Base-by-base conservation (phyloP, 2,797 vertebrate species). In the Acanthiza pusilla region DNA sequence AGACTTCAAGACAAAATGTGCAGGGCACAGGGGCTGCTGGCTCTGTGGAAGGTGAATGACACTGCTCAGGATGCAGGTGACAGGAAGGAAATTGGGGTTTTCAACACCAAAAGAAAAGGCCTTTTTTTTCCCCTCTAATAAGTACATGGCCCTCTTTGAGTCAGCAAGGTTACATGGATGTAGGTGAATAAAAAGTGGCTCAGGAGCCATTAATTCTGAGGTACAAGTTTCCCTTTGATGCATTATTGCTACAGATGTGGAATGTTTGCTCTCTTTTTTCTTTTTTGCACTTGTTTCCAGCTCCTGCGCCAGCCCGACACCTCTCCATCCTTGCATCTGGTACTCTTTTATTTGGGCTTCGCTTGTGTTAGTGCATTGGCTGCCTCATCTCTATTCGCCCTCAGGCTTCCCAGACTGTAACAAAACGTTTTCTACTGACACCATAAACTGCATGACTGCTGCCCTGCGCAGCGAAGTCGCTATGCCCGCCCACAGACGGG, bases 361-460 rank as follows among this genome's bases (percentile, higher is more conserved):
- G 27, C 89, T 74, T 34, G 16, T 57, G 48, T 93, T 79, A 58
- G 62, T 61, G 63, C 85, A 10, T 75, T 88, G 67, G 82, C 87
- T 89, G 75, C 84, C 78, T 93, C 85, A 54, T 71, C 51, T 83
- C 71, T 84, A 3, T 51, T 51, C 45, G 63, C 88, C 89, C 73
- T 91, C 88, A 87, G 94, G 78, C 91, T 86, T 93, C 83, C 74
- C 62, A 67, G 86, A 88, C 89, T 62, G 78, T 89, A 85, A 92
- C 48, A 66, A 63, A 73, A 48, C 9, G 2, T 88, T 91, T 94
- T 91, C 71, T 97, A 88, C 86, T 29, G 91, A 43, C 61, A 50
- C 42, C 53, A 2, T 36, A 75, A 93, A 92, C 94, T 95, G 91
- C 91, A 89, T 80, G 80, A 91, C 94, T 94, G 70, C 96, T 38